Percentiles rank a stretch among this genome's conserved stretches.
Evolutionary conservation across 2,888 invertebrate genomes (phyloP).

Genomic region (Rhogogaster chlorosoma): DNA sequence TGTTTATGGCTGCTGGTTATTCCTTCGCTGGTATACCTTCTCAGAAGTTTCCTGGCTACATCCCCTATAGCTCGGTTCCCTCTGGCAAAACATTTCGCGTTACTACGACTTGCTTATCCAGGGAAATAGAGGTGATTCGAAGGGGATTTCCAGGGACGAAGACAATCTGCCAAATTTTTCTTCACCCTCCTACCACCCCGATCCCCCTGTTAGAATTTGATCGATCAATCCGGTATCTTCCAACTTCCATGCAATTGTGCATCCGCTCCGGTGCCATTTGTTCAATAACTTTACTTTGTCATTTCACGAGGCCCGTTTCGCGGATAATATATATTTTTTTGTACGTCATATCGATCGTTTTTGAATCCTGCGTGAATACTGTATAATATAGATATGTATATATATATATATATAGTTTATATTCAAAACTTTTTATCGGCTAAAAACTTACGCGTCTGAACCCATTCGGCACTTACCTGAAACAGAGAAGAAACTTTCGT

Average conservation of each 20-base stretch:
- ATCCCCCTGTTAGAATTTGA: background rate
- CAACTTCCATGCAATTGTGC: slow-evolving; percentile 28
- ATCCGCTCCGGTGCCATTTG: background rate
- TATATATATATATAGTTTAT: background rate
- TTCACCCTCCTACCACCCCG: background rate
- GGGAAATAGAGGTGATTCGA: slow-evolving; percentile 42
- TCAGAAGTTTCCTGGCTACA: slow-evolving; percentile 46
- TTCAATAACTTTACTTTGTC: slow-evolving; percentile 8
- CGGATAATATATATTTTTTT: background rate
- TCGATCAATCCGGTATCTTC: slow-evolving; percentile 26
- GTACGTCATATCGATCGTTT: background rate
- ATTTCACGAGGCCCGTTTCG: background rate
- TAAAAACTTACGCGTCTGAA: slow-evolving; percentile 24
- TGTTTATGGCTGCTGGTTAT: slow-evolving; percentile 71
- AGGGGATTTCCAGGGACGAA: slow-evolving; percentile 34
- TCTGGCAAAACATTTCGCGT: slow-evolving; percentile 50
- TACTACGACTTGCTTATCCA: slow-evolving; percentile 48
- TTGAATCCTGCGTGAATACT: background rate
- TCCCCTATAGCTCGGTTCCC: slow-evolving; percentile 29
- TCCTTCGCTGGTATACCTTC: slow-evolving; percentile 54
- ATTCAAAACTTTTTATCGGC: background rate
- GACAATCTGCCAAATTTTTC: slow-evolving; percentile 42
- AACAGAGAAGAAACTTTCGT: slow-evolving; percentile 38
- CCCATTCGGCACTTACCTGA: slow-evolving; percentile 43
- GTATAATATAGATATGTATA: background rate